Percentiles rank a stretch among this genome's conserved stretches.
Conservation (phyloP, 1,140 invertebrate genomes). For the Carposina sasakii region DNA sequence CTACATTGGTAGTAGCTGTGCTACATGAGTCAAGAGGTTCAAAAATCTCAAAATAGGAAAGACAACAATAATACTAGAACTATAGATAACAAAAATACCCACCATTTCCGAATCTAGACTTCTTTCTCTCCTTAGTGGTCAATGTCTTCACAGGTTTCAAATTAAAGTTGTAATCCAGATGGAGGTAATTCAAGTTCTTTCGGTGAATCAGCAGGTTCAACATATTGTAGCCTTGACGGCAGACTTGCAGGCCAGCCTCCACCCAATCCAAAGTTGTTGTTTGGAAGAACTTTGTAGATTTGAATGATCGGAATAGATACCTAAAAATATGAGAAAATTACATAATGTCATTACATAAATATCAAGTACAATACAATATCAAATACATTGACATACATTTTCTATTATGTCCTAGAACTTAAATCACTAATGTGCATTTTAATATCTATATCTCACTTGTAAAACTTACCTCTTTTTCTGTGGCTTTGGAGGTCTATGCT, state of each 20-base stretch:
- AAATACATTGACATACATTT: not conserved
- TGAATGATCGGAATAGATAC: constrained; percentile 98
- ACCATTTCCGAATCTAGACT: constrained; percentile 99
- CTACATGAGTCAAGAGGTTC: too few relatives aligned
- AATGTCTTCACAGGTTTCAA: constrained; percentile 99
- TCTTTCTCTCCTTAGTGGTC: constrained; percentile 99
- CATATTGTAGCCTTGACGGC: constrained; percentile 99
- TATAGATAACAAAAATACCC: constrained; percentile 31
- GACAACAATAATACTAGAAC: too few relatives aligned
- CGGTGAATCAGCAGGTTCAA: constrained; percentile 98
- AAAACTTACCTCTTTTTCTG: constrained; percentile 92
- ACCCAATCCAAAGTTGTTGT: constrained; percentile 99
- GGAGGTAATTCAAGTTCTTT: constrained; percentile 99
- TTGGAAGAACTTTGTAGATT: constrained; percentile 99
- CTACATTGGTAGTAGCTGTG: too few relatives aligned
- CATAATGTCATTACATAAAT: not conserved
- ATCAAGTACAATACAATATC: not conserved
- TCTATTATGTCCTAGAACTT: not conserved
- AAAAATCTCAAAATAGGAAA: too few relatives aligned
- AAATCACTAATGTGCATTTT: not conserved
- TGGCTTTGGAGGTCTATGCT: constrained; percentile 97
- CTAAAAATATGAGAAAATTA: constrained; percentile 32
- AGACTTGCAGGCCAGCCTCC: constrained; percentile 98
- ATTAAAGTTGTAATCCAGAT: constrained; percentile 99
- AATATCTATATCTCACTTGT: constrained; percentile 2